Conservation (phyloP, 2,797 vertebrate species). For the Pelobates cultripes region DNA sequence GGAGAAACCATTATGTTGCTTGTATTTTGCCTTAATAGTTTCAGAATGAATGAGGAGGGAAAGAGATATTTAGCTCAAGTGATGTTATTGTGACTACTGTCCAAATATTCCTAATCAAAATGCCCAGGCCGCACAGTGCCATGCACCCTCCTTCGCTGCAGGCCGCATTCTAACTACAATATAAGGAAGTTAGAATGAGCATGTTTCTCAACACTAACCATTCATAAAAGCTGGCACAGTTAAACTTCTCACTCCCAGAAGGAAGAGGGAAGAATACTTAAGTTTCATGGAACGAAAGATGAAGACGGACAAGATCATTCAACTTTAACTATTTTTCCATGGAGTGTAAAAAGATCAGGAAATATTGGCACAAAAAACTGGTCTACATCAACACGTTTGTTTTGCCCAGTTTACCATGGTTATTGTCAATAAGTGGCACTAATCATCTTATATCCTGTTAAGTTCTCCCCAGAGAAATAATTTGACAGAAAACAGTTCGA, state of each 20-base stretch:
- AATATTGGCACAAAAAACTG: conserved; percentile 6
- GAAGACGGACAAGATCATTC: conserved; percentile 40
- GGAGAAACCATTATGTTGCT: no score
- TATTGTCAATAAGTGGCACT: conserved; percentile 6
- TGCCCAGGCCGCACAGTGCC: not conserved
- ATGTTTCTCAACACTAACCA: conserved; percentile 46
- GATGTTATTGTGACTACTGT: not conserved
- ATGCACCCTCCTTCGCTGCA: not conserved
- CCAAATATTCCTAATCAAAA: not conserved
- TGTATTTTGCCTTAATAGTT: no score
- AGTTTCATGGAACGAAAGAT: conserved; percentile 15
- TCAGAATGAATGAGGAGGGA: no score
- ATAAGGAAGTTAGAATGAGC: conserved; percentile 38
- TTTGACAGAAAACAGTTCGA: no score
- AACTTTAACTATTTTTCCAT: not conserved
- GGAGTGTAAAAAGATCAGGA: conserved; percentile 1
- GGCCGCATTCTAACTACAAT: conserved; percentile 37
- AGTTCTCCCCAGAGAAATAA: not conserved
- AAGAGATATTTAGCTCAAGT: no score
- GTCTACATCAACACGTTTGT: conserved; percentile 30
- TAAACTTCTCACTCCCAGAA: conserved; percentile 30
- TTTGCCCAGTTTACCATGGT: not conserved
- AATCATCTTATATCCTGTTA: not conserved
- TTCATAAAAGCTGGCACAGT: conserved; percentile 37
- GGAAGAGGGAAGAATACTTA: conserved; percentile 32